Evolutionary conservation across 2,888 invertebrate species (phyloP), one percentile per base, ranked within the genome.

Genomic region (Clepsis dumicolana): DNA sequence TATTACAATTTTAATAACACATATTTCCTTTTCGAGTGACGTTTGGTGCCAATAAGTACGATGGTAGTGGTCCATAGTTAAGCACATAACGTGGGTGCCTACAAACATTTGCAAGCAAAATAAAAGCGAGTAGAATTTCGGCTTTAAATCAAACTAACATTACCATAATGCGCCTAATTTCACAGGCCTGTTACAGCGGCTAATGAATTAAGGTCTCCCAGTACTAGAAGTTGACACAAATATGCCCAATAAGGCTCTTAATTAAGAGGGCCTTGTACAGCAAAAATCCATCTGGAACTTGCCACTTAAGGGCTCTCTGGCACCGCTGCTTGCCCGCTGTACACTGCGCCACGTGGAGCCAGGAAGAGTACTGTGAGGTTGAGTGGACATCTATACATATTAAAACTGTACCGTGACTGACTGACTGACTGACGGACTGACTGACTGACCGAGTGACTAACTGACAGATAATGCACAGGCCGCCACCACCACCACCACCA

Each of bases 221-320:
- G 70, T 76, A 78, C 80, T 78, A 74, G 71, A 83, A 83, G 81
- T 80, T 74, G 84, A 80, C 88, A 85, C 84, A 87, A 84, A 90
- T 90, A 80, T 79, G 81, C 78, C 86, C 90, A 86, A 91, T 91
- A 90, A 84, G 61, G n/a, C 4, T 44, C 77, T 80, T 86, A 86
- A 86, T 87, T 88, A 90, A 80, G 83, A 85, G 80, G 75, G 80
- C 71, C 67, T 84, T 81, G 75, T 81, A 93, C 93, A 93, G 87
- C 93, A 93, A 93, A 93, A 93, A 93, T 93, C 93, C 93, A 93
- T 93, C 92, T 89, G 83, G 73, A 88, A 91, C 87, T 91, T 89
- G 88, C 83, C 91, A 84, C 91, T 90, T 92, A 87, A 92, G 91
- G 92, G 93, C 88, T 85, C 88, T 90, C 80, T 71, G 79, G 71